Evolutionary conservation across 2,113 vertebrate species (phyloP), one percentile per base, ranked within the genome.

Genomic region (Solenodon paradoxus): DNA sequence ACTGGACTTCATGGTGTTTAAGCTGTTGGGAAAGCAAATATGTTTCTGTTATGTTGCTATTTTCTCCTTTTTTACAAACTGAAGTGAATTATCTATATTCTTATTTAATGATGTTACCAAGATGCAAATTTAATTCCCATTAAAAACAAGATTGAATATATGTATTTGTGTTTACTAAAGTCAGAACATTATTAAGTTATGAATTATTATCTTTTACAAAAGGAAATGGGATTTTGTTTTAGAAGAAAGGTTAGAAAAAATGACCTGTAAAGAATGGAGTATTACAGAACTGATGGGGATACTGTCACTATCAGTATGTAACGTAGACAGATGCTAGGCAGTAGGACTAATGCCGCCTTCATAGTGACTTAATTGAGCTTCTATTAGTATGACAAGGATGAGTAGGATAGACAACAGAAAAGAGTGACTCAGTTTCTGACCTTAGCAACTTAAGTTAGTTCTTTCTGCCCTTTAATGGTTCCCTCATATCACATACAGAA

Each of bases 51-150:
- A 19, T 79, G 45, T 15, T 84, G 24, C 38, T 53, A 4, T 57
- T 3, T 57, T 42, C 71, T 78, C 42, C 91, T 7, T 95, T 82
- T 78, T 45, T 94, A 88, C 74, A 45, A 94, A 91, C 55, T 53
- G 0, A 45, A 30, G 17, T 45, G 30, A 80, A 3, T 77, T 85
- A 35, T 32, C 61, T 63, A 24, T 72, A 53, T 45, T 93, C 47
- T 88, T 55, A 57, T 63, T 68, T 93, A 96, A 71, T 90, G 55
- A 75, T 89, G 95, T 91, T 92, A 47, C 49, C 61, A 86, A 78
- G 22, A 63, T 88, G 2, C 72, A 64, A 89, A 68, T 80, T 32
- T 95, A 85, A 42, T 83, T 95, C 24, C 71, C 55, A 53, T 75
- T 89, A 45, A 82, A 78, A 15, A 22, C 71, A 72, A 88, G 32